These are phyloP conservation scores for Drosophila nr. perissopoda DNA, from an alignment of 2,888 invertebrate genomes.

Conservation along the genomic window DNA sequence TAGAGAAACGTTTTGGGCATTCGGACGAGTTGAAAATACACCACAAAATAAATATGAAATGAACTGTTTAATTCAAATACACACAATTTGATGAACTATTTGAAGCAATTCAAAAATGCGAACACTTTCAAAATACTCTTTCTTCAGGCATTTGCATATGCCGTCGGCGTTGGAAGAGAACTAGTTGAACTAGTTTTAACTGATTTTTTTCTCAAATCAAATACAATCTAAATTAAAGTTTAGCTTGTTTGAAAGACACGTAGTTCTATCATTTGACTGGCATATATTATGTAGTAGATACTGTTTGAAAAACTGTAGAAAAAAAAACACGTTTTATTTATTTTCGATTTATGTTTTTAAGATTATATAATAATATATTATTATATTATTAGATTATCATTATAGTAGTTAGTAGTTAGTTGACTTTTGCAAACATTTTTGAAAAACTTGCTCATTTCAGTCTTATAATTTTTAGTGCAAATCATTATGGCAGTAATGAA, in stretches of 20 bases:
- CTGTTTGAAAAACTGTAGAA: neutral
- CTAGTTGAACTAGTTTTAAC: neutral
- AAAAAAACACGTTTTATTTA: neutral
- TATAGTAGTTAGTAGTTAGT: neutral
- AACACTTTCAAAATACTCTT: neutral
- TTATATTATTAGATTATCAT: neutral
- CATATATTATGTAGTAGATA: neutral
- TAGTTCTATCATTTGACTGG: neutral
- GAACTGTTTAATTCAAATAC: neutral
- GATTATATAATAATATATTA: no score
- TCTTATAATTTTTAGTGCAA: neutral
- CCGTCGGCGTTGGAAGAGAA: neutral
- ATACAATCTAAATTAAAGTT: neutral
- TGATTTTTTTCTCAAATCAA: neutral
- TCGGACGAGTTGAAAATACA: slow-evolving; percentile 20
- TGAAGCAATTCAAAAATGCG: neutral
- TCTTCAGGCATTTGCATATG: neutral
- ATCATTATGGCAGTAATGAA: neutral
- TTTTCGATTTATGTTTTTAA: no score
- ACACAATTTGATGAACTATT: neutral
- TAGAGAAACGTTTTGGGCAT: slow-evolving; percentile 25
- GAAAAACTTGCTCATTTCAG: neutral
- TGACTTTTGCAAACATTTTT: neutral
- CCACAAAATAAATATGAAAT: neutral
- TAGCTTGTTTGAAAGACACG: neutral